phyloP scores from a whole-genome alignment of 2,797 vertebrate genomes.

The Danio albolineatus region DNA sequence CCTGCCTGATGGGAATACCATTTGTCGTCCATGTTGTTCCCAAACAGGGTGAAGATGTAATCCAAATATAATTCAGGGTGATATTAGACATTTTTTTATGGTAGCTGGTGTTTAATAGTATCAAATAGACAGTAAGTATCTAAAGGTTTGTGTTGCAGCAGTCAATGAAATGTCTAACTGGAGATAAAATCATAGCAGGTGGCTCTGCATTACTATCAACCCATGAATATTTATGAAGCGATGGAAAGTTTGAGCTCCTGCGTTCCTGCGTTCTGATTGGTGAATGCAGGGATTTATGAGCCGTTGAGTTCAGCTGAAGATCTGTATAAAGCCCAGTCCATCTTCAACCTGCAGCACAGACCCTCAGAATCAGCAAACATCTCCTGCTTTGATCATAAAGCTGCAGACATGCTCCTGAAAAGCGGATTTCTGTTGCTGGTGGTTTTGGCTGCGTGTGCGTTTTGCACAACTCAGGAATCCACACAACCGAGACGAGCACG shows the following conservation, averaged over 20 bases:
- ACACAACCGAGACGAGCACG: conserved; percentile 72
- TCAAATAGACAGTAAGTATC: neutral
- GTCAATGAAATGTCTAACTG: neutral
- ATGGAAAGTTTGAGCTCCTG: conserved; percentile 57
- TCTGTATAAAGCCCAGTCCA: conserved; percentile 43
- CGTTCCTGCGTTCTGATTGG: conserved; percentile 52
- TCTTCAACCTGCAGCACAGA: conserved; percentile 23
- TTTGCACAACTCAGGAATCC: conserved; percentile 66
- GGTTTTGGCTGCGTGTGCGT: conserved; percentile 60
- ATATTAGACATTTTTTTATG: neutral
- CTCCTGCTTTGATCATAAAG: neutral
- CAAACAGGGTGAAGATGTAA: neutral
- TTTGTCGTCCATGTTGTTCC: neutral
- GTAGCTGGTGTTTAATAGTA: neutral
- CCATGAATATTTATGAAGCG: conserved; percentile 59
- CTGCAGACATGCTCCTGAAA: conserved; percentile 65
- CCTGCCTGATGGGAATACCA: conserved; percentile 1
- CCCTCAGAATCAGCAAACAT: neutral
- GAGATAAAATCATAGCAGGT: conserved; percentile 12
- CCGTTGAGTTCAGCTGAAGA: conserved; percentile 34
- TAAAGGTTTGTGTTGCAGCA: neutral
- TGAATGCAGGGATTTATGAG: conserved; percentile 33
- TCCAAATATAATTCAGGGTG: neutral
- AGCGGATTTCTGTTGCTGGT: conserved; percentile 65
- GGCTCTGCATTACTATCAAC: neutral